Conservation (phyloP, 1,140 invertebrate species). For the Zophobas morio region DNA sequence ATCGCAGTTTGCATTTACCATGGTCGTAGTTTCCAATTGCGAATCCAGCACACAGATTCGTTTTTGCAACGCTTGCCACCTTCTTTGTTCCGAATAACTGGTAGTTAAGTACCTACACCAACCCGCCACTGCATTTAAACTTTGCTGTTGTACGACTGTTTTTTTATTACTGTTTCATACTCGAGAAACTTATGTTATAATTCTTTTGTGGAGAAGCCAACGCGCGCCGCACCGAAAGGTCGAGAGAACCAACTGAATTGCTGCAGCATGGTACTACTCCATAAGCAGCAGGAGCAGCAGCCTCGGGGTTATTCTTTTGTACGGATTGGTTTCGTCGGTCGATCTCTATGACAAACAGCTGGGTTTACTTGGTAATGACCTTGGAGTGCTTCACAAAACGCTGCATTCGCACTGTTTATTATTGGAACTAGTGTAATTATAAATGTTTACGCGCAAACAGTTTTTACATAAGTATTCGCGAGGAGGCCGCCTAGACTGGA, state of each 20-base stretch:
- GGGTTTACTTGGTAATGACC: slow-evolving; percentile 33
- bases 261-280: slow-evolving; percentile 24
- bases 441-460: slow-evolving; percentile 23
- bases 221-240: slow-evolving; percentile 32
- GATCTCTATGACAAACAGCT: slow-evolving; percentile 38
- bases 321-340: slow-evolving; percentile 40
- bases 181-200: neutral
- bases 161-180: neutral
- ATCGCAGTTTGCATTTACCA: slow-evolving; percentile 4
- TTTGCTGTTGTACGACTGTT: neutral
- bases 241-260: slow-evolving; percentile 36
- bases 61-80: neutral
- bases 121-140: slow-evolving; percentile 6
- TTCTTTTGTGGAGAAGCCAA: neutral
- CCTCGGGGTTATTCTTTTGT: slow-evolving; percentile 32
- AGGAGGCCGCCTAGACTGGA: neutral
- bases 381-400: slow-evolving; percentile 21
- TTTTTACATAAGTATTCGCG: slow-evolving; percentile 12
- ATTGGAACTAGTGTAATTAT: slow-evolving; percentile 25
- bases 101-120: slow-evolving; percentile 8
- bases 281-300: neutral
- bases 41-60: neutral
- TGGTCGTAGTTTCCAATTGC: slow-evolving; percentile 11
- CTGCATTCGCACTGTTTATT: slow-evolving; percentile 41
- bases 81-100: neutral